phyloP scores from a whole-genome alignment of 2,113 vertebrate genomes.

The Scartelaos histophorus region DNA sequence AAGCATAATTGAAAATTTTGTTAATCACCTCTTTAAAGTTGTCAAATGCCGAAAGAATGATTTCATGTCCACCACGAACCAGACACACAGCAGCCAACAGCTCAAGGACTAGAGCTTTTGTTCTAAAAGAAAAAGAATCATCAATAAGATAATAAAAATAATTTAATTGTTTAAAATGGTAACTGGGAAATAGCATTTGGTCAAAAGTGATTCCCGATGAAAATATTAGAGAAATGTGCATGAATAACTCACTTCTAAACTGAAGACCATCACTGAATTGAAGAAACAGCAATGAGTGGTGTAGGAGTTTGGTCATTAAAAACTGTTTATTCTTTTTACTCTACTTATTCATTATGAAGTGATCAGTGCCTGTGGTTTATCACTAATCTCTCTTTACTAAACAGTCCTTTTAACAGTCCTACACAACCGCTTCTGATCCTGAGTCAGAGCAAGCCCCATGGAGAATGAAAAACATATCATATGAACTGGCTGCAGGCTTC shows the following conservation, averaged over 20 bases:
- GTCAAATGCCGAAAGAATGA: conserved; percentile 97
- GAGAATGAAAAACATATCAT: conserved; percentile 53
- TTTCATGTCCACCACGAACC: conserved; percentile 95
- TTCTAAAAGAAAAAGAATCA: conserved; percentile 72
- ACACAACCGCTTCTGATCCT: conserved; percentile 43
- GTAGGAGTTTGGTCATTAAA: not conserved
- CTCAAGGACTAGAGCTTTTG: conserved; percentile 95
- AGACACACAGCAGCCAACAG: conserved; percentile 95
- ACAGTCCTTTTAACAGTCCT: conserved; percentile 55
- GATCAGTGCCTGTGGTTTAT: conserved; percentile 58
- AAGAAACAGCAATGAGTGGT: not conserved
- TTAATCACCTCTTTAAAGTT: conserved; percentile 95
- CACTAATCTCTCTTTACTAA: conserved; percentile 64
- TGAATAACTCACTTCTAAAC: too few species aligned
- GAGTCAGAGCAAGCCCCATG: conserved; percentile 51
- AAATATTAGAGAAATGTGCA: not conserved
- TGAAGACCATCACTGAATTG: not conserved
- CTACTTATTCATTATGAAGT: conserved; percentile 53
- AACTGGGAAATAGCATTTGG: not conserved
- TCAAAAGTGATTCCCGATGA: not conserved
- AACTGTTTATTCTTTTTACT: not conserved
- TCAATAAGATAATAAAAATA: not conserved
- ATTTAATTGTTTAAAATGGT: not conserved
- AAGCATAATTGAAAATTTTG: too few species aligned
- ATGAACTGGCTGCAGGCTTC: conserved; percentile 63